Evolutionary conservation across 2,113 vertebrate species (phyloP).

Genomic region (Apeltes quadracus): DNA sequence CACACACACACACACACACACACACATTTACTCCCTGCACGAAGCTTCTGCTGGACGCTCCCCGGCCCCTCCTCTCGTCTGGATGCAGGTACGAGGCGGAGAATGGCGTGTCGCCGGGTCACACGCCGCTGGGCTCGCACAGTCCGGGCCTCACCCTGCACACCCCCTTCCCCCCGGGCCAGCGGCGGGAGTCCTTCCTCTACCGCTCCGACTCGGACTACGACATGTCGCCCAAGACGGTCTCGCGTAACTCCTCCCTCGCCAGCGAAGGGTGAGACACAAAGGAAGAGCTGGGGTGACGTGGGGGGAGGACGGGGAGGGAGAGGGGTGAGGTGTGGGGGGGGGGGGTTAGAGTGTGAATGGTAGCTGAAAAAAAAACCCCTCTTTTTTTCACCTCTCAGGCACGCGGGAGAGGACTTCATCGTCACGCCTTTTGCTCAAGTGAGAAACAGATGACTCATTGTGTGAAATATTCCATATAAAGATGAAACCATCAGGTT

Average conservation of each 20-base stretch:
- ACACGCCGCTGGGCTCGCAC: slow-evolving; percentile 81
- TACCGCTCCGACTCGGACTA: slow-evolving; percentile 93
- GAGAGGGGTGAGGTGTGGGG: too few relatives aligned
- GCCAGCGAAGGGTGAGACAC: slow-evolving; percentile 88
- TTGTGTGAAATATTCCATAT: background rate
- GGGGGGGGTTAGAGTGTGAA: background rate
- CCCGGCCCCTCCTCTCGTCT: background rate
- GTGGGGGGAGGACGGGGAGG: too few relatives aligned
- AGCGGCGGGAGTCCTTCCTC: slow-evolving; percentile 91
- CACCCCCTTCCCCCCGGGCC: slow-evolving; percentile 81
- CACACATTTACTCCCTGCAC: background rate
- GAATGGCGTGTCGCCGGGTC: slow-evolving; percentile 83
- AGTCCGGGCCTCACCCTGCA: slow-evolving; percentile 83
- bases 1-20: background rate
- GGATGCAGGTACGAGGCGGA: slow-evolving; percentile 86
- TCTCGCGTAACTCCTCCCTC: slow-evolving; percentile 90
- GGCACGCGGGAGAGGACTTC: slow-evolving; percentile 90
- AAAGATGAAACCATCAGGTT: background rate
- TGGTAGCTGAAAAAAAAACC: background rate
- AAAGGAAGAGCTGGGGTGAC: background rate
- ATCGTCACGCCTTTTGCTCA: slow-evolving; percentile 95
- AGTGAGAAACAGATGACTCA: slow-evolving; percentile 72
- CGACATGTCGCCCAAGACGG: slow-evolving; percentile 88
- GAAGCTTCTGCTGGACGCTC: background rate
- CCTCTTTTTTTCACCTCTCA: slow-evolving; percentile 52